phyloP scores from a whole-genome alignment of 2,888 invertebrate genomes.

The Azorinus chamasolen region DNA sequence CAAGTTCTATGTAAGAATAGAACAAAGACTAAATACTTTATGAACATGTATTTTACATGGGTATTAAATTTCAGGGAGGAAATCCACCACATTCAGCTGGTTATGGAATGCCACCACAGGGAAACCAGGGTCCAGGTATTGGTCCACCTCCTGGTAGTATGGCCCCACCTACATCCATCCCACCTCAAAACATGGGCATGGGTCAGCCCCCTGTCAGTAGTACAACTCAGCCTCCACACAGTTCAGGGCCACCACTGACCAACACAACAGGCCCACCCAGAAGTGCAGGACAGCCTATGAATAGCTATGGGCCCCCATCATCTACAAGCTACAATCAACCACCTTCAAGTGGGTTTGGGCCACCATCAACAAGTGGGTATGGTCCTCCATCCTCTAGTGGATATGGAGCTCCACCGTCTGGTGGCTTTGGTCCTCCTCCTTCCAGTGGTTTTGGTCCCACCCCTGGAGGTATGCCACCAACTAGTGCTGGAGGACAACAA shows the following conservation, averaged over 20 bases:
- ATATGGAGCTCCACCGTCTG: constrained; percentile 13
- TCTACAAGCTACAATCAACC: constrained; percentile 25
- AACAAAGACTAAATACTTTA: too few relatives aligned
- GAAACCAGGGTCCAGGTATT: constrained; percentile 9
- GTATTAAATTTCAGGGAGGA: constrained; percentile 49
- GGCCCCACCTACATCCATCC: constrained; percentile 25
- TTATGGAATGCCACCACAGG: background rate
- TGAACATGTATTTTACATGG: too few relatives aligned
- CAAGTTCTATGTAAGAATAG: too few relatives aligned
- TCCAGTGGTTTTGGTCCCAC: constrained; percentile 15
- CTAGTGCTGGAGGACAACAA: constrained; percentile 4
- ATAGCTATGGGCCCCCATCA: constrained; percentile 10
- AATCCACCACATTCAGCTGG: constrained; percentile 28
- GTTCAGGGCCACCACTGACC: constrained; percentile 32
- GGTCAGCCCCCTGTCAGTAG: constrained; percentile 28
- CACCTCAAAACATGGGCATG: constrained; percentile 33
- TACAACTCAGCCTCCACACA: constrained; percentile 23
- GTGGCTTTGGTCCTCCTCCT: constrained; percentile 27
- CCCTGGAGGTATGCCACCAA: constrained; percentile 23
- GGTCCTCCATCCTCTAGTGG: constrained; percentile 34
- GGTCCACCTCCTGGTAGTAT: constrained; percentile 14
- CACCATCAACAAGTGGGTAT: constrained; percentile 31
- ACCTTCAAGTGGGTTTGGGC: constrained; percentile 24
- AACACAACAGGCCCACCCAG: constrained; percentile 7
- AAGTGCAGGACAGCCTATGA: constrained; percentile 5